Evolutionary conservation across 2,113 vertebrate genomes (phyloP).

Genomic region (Syrmaticus mikado): DNA sequence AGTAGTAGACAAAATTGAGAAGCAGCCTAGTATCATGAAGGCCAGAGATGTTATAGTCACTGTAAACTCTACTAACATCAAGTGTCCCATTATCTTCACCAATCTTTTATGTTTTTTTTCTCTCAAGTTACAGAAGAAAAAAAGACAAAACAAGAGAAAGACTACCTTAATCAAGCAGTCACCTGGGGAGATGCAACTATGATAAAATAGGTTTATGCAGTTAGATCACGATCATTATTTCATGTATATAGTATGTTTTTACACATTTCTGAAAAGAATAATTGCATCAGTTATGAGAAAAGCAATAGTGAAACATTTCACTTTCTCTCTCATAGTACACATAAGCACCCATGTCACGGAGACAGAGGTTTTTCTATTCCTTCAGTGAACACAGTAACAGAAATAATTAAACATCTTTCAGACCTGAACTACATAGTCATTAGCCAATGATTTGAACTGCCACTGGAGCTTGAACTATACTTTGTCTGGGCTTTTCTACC

Average conservation of each 20-base stretch:
- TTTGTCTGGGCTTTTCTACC: constrained; percentile 60
- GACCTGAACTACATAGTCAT: constrained; percentile 71
- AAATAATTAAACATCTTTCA: constrained; percentile 77
- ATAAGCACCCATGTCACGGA: constrained; percentile 53
- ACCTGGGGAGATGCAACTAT: constrained; percentile 53
- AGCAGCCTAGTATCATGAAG: constrained; percentile 17
- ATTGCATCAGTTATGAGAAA: constrained; percentile 61
- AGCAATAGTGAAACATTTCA: constrained; percentile 65
- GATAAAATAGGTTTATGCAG: constrained; percentile 67
- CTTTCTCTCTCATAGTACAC: constrained; percentile 28
- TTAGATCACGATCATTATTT: constrained; percentile 44
- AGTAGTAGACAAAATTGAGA: background rate
- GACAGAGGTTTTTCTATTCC: constrained; percentile 43
- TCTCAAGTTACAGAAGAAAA: constrained; percentile 3
- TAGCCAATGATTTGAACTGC: constrained; percentile 53
- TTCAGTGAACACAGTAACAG: constrained; percentile 49
- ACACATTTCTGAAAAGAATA: constrained; percentile 34
- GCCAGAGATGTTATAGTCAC: constrained; percentile 1
- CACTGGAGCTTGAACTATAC: constrained; percentile 29
- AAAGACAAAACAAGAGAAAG: constrained; percentile 60
- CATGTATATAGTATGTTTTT: constrained; percentile 19
- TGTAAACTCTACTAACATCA: constrained; percentile 28
- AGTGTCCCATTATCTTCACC: constrained; percentile 1
- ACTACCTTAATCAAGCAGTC: constrained; percentile 65
- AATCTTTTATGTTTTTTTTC: constrained; percentile 47